phyloP scores from a whole-genome alignment of 1,140 invertebrate species.

The Lepidurus packardi region DNA sequence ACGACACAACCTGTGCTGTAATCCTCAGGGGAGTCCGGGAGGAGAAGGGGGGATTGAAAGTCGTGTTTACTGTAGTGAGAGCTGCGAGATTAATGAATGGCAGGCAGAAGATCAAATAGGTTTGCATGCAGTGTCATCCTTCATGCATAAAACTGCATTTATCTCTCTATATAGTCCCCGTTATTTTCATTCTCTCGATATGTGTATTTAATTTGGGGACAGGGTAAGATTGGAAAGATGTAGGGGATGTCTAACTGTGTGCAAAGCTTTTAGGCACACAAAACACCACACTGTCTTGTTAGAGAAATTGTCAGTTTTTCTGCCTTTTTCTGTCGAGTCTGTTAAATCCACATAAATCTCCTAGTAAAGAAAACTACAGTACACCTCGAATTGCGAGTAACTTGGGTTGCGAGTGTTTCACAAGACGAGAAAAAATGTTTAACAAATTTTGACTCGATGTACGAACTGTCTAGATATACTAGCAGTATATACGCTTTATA shows the following conservation, averaged over 20 bases:
- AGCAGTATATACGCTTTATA: no score
- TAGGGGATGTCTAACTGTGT: not conserved
- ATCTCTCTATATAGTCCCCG: not conserved
- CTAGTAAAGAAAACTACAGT: no score
- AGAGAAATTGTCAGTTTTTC: no score
- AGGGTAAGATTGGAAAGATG: not conserved
- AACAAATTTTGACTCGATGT: no score
- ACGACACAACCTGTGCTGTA: constrained; percentile 8
- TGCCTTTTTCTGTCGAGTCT: no score
- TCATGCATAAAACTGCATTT: constrained; percentile 16
- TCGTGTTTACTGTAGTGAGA: not conserved
- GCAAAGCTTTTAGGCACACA: not conserved
- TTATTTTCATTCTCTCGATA: not conserved
- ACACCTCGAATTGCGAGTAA: no score
- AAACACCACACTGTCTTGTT: not conserved
- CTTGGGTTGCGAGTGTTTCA: no score
- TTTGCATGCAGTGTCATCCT: constrained; percentile 21
- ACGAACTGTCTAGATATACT: no score
- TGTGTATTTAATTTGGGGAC: not conserved
- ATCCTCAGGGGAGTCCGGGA: not conserved
- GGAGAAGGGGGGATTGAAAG: not conserved
- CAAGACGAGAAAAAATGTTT: no score
- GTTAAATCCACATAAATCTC: no score
- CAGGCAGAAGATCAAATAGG: constrained; percentile 14
- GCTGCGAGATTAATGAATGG: constrained; percentile 8